Conservation (phyloP, 1,140 invertebrate species). For the Heliconius melpomene region DNA sequence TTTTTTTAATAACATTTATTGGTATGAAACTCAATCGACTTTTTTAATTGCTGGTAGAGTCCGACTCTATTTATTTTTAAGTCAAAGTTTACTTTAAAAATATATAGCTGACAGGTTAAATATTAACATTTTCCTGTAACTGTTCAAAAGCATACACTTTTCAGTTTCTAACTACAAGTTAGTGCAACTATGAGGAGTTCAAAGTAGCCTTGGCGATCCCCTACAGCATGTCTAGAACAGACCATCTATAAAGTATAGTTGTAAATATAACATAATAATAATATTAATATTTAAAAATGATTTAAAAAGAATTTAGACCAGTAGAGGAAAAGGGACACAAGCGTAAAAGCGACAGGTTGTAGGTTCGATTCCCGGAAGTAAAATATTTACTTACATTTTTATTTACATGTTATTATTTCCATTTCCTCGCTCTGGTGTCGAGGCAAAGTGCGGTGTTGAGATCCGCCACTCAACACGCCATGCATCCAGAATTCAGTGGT, state of each 20-base stretch:
- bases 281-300: neutral
- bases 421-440: neutral
- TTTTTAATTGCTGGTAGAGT: conserved; percentile 24
- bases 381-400: neutral
- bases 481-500: no score
- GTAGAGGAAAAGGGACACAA: neutral
- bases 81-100: neutral
- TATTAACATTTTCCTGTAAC: conserved; percentile 2
- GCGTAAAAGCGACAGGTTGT: neutral
- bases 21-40: conserved; percentile 33
- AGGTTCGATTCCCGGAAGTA: neutral
- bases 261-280: neutral
- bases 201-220: neutral
- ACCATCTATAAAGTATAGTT: neutral
- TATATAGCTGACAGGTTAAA: neutral
- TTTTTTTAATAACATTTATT: conserved; percentile 33
- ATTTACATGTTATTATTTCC: no score
- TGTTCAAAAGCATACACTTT: conserved; percentile 8
- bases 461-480: no score
- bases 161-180: neutral
- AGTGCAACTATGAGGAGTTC: neutral
- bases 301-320: neutral
- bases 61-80: neutral
- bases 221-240: neutral
- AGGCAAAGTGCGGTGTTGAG: neutral